Conservation (phyloP, 1,140 invertebrate species). For the Limonius californicus region DNA sequence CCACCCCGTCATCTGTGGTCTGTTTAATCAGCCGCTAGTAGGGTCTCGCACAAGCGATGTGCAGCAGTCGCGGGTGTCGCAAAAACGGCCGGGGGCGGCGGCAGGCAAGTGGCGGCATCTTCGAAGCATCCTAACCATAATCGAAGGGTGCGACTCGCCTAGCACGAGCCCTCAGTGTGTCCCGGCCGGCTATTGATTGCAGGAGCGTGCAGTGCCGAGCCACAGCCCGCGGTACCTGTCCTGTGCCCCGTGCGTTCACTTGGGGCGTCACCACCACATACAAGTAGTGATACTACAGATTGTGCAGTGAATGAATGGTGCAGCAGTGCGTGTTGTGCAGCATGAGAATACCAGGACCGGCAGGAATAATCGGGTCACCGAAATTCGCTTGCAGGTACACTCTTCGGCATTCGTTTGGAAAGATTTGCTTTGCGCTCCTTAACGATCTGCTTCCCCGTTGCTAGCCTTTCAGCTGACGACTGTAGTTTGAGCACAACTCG, state of each 20-base stretch:
- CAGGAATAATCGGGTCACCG: constrained; percentile 3
- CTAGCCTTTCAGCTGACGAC: too few relatives aligned
- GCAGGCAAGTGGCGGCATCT: constrained; percentile 19
- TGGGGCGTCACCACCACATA: constrained; percentile 24
- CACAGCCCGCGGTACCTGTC: constrained; percentile 24
- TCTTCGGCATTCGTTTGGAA: background rate
- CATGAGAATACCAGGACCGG: constrained; percentile 15
- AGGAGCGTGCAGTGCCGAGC: constrained; percentile 20
- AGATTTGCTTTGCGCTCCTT: background rate
- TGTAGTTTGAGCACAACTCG: too few relatives aligned
- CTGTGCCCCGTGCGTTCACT: constrained; percentile 19
- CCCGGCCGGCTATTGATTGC: constrained; percentile 19
- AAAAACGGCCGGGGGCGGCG: too few relatives aligned
- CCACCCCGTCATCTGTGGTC: too few relatives aligned
- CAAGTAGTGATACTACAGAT: constrained; percentile 17
- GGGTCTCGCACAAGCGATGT: too few relatives aligned
- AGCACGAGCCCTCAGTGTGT: constrained; percentile 20
- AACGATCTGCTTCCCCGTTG: background rate
- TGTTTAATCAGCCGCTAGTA: too few relatives aligned
- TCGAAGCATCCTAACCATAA: background rate
- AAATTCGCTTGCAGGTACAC: background rate
- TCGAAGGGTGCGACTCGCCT: constrained; percentile 23
- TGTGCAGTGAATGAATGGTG: constrained; percentile 14
- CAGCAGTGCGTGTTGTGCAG: constrained; percentile 17
- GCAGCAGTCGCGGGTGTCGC: too few relatives aligned